phyloP scores from a whole-genome alignment of 2,888 invertebrate species.

The Anarsia innoxiella region DNA sequence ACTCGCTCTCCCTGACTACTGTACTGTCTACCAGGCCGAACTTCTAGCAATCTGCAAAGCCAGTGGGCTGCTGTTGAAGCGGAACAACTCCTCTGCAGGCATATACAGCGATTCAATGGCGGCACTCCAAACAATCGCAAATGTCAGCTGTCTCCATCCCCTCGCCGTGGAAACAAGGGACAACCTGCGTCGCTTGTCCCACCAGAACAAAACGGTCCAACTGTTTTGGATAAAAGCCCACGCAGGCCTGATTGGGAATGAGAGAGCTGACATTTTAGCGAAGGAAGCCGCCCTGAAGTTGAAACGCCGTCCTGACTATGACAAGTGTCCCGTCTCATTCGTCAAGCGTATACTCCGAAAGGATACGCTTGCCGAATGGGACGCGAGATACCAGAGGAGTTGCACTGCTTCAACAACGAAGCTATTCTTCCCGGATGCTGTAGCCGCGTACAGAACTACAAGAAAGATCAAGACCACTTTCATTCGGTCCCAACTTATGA shows the following conservation, averaged over 20 bases:
- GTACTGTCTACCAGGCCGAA: conserved; percentile 9
- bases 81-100: background rate
- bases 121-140: conserved; percentile 3
- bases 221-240: conserved; percentile 1
- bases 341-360: conserved; percentile 4
- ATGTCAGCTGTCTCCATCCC: background rate
- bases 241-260: background rate
- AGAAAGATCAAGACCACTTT: background rate
- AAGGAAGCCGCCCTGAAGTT: conserved; percentile 10
- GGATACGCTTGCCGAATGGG: conserved; percentile 3
- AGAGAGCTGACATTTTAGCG: conserved; percentile 10
- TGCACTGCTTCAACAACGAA: background rate
- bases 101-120: conserved; percentile 2
- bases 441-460: background rate
- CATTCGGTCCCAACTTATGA: background rate
- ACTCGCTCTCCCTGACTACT: conserved; percentile 1
- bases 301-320: conserved; percentile 8
- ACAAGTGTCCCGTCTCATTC: conserved; percentile 5
- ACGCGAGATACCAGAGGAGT: background rate
- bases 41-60: conserved; percentile 1
- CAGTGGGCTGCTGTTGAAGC: background rate
- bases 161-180: background rate
- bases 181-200: background rate
- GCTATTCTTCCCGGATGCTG: conserved; percentile 7
- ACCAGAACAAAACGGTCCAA: background rate